Conservation (phyloP, 2,888 invertebrate genomes). For the Lysandra coridon region DNA sequence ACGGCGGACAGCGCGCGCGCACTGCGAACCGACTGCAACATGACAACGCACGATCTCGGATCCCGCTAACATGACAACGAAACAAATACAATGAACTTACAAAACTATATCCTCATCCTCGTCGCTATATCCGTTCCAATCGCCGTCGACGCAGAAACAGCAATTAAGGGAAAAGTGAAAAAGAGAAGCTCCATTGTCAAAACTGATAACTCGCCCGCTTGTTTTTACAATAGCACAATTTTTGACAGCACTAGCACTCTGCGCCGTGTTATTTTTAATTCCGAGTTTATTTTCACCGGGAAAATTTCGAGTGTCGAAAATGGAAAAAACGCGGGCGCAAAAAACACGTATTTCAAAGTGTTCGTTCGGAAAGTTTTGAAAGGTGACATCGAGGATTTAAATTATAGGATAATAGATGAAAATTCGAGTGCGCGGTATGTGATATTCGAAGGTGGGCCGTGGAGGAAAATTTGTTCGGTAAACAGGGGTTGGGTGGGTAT, state of each 20-base stretch:
- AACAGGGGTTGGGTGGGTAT: constrained; percentile 62
- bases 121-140: constrained; percentile 48
- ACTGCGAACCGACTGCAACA: constrained; percentile 34
- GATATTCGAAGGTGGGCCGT: constrained; percentile 59
- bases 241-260: constrained; percentile 70
- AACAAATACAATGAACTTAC: constrained; percentile 17
- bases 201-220: constrained; percentile 61
- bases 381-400: constrained; percentile 68
- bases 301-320: constrained; percentile 70
- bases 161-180: constrained; percentile 69
- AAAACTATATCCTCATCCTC: constrained; percentile 30
- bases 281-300: constrained; percentile 75
- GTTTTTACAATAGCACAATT: constrained; percentile 61
- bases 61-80: constrained; percentile 19
- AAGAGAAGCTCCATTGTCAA: constrained; percentile 72
- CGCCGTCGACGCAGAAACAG: constrained; percentile 57
- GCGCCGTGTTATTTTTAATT: constrained; percentile 62
- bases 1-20: constrained; percentile 72
- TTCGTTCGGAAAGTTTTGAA: constrained; percentile 71
- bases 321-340: constrained; percentile 53
- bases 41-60: constrained; percentile 22
- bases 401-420: constrained; percentile 64
- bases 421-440: constrained; percentile 68
- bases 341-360: constrained; percentile 70
- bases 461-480: constrained; percentile 51